phyloP scores from a whole-genome alignment of 2,113 vertebrate species.

The Silurus glanis region DNA sequence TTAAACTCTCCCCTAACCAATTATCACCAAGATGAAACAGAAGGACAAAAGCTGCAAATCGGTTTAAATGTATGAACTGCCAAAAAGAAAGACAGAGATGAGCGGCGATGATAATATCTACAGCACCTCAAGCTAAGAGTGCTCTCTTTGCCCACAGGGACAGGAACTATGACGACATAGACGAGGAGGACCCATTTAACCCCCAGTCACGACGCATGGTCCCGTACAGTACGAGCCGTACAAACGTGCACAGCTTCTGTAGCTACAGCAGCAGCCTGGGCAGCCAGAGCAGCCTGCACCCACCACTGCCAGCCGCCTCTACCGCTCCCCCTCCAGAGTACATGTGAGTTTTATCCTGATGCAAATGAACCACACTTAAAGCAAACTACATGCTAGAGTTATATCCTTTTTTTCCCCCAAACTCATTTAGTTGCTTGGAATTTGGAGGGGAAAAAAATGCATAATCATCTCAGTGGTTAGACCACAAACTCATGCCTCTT shows the following conservation, averaged over 20 bases:
- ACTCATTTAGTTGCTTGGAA: background rate
- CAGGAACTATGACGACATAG: slow-evolving; percentile 86
- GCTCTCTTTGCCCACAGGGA: slow-evolving; percentile 70
- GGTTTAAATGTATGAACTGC: background rate
- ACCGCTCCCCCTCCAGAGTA: slow-evolving; percentile 87
- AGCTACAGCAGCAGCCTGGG: slow-evolving; percentile 92
- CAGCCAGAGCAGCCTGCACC: slow-evolving; percentile 89
- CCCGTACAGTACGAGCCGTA: slow-evolving; percentile 74
- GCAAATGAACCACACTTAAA: background rate
- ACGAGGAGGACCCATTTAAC: slow-evolving; percentile 93
- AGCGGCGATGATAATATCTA: background rate
- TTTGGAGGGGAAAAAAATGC: background rate
- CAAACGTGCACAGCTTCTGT: slow-evolving; percentile 91
- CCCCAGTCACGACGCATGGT: slow-evolving; percentile 81
- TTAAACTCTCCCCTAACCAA: background rate
- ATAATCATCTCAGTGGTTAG: background rate
- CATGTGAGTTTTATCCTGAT: slow-evolving; percentile 74
- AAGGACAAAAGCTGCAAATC: background rate
- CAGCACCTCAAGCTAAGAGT: background rate
- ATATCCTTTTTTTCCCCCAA: background rate
- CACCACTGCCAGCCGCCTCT: slow-evolving; percentile 77
- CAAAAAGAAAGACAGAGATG: background rate
- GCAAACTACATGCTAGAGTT: background rate
- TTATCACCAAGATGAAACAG: background rate
- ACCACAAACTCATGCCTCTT: background rate